Evolutionary conservation across 2,797 vertebrate genomes (phyloP).

Genomic region (Squalus acanthias): DNA sequence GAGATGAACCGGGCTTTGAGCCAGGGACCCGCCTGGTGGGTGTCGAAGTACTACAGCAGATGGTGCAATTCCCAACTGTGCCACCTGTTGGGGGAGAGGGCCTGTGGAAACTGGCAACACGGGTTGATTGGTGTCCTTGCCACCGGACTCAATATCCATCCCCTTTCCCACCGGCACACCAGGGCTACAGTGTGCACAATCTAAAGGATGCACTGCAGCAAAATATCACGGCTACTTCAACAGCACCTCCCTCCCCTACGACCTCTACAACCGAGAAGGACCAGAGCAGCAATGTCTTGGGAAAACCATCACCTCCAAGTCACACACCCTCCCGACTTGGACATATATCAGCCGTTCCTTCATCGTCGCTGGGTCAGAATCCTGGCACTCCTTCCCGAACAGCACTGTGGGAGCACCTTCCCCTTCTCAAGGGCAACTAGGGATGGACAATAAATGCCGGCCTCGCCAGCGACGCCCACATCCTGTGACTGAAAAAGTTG

Average conservation of each 20-base stretch:
- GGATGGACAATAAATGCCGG: neutral
- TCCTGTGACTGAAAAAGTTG: neutral
- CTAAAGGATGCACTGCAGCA: slow-evolving; percentile 29
- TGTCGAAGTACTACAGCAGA: slow-evolving; percentile 44
- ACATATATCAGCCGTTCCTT: neutral
- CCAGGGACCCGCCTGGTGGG: neutral
- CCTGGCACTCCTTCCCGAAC: neutral
- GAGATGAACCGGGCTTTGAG: slow-evolving; percentile 39
- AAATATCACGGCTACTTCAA: slow-evolving; percentile 46
- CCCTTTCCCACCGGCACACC: neutral
- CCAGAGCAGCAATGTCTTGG: neutral
- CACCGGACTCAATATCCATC: neutral
- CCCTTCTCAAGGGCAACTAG: neutral
- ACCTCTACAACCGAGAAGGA: neutral
- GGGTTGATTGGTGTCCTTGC: neutral
- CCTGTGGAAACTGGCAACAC: neutral
- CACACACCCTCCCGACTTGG: neutral
- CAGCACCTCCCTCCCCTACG: neutral
- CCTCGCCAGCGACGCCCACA: neutral
- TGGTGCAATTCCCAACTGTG: slow-evolving; percentile 15
- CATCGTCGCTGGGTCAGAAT: too few species aligned
- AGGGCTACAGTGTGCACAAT: too few species aligned
- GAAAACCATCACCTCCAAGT: neutral
- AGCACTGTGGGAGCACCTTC: neutral
- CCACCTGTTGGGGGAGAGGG: neutral